These are phyloP conservation scores for Falcaria lacertinaria DNA, from an alignment of 2,888 invertebrate genomes.

Conservation along the genomic window DNA sequence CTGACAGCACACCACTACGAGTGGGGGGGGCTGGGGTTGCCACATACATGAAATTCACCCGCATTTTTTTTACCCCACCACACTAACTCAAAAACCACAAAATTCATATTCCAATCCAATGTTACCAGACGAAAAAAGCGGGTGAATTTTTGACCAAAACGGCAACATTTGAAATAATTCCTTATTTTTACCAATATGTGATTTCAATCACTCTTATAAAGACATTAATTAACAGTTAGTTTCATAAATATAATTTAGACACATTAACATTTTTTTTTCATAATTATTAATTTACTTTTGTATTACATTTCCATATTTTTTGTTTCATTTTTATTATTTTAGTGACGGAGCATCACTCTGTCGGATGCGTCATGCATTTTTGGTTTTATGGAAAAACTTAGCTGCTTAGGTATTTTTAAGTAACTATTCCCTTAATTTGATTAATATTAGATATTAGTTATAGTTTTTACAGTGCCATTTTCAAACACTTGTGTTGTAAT, in stretches of 20 bases:
- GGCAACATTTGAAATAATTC: conserved; percentile 65
- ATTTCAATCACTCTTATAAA: conserved; percentile 76
- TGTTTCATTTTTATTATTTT: conserved; percentile 31
- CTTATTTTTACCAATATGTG: conserved; percentile 68
- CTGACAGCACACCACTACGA: conserved; percentile 65
- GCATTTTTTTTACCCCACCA: not conserved
- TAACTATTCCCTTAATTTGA: conserved; percentile 70
- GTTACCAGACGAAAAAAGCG: conserved; percentile 19
- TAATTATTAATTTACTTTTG: conserved; percentile 41
- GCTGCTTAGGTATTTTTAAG: conserved; percentile 62
- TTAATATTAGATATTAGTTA: conserved; percentile 57
- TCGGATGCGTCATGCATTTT: conserved; percentile 58
- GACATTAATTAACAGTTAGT: conserved; percentile 79
- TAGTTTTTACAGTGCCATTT: conserved; percentile 52
- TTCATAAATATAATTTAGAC: conserved; percentile 59
- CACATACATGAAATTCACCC: conserved; percentile 43
- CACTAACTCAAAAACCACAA: conserved; percentile 3
- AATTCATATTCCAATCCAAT: conserved; percentile 10
- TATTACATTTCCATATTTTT: conserved; percentile 63
- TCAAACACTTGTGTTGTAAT: conserved; percentile 34
- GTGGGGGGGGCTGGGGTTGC: conserved; percentile 52
- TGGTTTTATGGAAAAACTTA: conserved; percentile 33
- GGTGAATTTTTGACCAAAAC: conserved; percentile 37
- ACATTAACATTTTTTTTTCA: conserved; percentile 44
- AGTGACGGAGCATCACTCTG: conserved; percentile 36